A percentile compares a stretch with the other conserved stretches of the same genome.
phyloP scores from a whole-genome alignment of 2,797 vertebrate species.

The Alosa sapidissima region DNA sequence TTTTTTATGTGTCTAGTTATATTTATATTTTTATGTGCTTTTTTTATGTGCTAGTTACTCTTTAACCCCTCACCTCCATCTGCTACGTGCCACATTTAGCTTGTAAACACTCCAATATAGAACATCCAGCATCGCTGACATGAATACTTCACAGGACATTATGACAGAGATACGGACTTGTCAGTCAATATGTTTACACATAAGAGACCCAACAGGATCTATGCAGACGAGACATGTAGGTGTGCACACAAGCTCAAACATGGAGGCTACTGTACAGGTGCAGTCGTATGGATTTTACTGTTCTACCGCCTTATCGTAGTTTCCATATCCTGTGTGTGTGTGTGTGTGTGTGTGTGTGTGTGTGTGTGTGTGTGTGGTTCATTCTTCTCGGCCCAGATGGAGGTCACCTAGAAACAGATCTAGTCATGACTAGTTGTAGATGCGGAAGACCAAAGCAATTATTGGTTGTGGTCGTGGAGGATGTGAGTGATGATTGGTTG shows the following conservation, averaged over 20 bases:
- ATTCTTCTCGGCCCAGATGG: too few relatives aligned
- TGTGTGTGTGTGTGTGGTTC: not conserved
- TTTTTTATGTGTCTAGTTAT: too few relatives aligned
- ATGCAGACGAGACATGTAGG: too few relatives aligned
- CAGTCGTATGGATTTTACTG: too few relatives aligned
- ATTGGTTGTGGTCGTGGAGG: too few relatives aligned
- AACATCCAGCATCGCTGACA: not conserved
- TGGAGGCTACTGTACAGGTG: not conserved
- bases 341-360: constrained; percentile 3
- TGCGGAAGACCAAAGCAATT: too few relatives aligned
- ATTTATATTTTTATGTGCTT: too few relatives aligned
- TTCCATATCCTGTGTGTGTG: not conserved
- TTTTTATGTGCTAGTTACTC: not conserved
- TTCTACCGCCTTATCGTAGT: too few relatives aligned
- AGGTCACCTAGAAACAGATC: too few relatives aligned
- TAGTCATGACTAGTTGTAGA: too few relatives aligned
- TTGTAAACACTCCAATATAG: not conserved
- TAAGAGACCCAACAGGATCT: not conserved
- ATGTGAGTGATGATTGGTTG: too few relatives aligned
- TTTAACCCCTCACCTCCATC: not conserved
- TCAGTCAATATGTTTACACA: not conserved
- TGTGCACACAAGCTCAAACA: too few relatives aligned
- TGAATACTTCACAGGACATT: not conserved
- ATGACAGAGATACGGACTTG: not conserved
- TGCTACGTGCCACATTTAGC: not conserved